Evolutionary conservation across 2,888 invertebrate species (phyloP).

Genomic region (Xanthia icteritia): DNA sequence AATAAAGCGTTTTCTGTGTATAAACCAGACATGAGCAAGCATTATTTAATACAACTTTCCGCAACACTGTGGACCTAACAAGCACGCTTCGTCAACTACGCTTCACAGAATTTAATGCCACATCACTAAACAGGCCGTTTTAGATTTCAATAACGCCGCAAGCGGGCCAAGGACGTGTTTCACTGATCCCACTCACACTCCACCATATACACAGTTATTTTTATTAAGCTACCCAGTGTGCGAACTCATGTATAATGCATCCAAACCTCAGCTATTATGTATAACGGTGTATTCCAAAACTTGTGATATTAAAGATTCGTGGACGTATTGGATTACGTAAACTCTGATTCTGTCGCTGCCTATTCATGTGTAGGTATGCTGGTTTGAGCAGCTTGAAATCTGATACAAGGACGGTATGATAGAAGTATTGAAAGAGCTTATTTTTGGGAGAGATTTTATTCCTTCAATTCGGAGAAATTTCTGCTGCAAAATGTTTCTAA

Average conservation of each 20-base stretch:
- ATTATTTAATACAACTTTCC: slow-evolving; percentile 32
- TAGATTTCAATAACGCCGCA: slow-evolving; percentile 63
- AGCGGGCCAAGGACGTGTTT: slow-evolving; percentile 59
- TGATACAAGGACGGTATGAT: slow-evolving; percentile 22
- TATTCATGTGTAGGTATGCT: slow-evolving; percentile 45
- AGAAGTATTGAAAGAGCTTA: slow-evolving; percentile 27
- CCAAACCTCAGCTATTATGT: slow-evolving; percentile 66
- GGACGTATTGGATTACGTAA: slow-evolving; percentile 68
- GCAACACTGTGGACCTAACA: slow-evolving; percentile 1
- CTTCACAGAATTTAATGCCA: slow-evolving; percentile 38
- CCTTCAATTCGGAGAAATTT: background rate
- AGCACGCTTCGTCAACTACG: slow-evolving; percentile 34
- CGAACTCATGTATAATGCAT: slow-evolving; percentile 69
- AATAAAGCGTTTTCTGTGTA: background rate
- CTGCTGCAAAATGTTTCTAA: background rate
- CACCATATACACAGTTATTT: slow-evolving; percentile 38
- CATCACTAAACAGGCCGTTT: slow-evolving; percentile 57
- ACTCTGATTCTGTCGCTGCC: slow-evolving; percentile 43
- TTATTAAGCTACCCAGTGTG: slow-evolving; percentile 59
- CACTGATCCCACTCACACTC: slow-evolving; percentile 51
- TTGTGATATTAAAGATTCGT: slow-evolving; percentile 67
- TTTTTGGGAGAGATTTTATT: slow-evolving; percentile 34
- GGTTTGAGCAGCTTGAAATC: slow-evolving; percentile 34
- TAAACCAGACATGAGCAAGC: background rate
- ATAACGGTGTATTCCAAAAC: slow-evolving; percentile 51